phyloP scores from a whole-genome alignment of 2,797 vertebrate species.

The Tadarida brasiliensis region DNA sequence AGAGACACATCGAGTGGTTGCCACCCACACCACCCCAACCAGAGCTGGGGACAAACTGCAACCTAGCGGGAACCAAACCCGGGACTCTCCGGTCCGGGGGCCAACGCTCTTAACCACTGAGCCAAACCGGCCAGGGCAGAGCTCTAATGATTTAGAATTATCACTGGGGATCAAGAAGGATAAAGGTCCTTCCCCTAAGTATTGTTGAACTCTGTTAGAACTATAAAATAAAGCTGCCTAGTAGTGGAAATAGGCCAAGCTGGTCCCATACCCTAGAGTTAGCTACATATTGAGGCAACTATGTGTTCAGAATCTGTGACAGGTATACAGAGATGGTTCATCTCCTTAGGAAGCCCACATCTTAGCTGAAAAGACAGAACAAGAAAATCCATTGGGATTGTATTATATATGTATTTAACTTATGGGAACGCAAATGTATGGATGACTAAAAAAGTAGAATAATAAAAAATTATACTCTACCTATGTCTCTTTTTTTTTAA shows the following conservation, averaged over 20 bases:
- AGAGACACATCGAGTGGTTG: no score
- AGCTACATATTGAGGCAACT: neutral
- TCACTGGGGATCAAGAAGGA: neutral
- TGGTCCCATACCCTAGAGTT: neutral
- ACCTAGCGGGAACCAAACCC: no score
- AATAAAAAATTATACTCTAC: slow-evolving; percentile 13
- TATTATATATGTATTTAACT: neutral
- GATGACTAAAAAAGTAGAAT: neutral
- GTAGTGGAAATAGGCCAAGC: neutral
- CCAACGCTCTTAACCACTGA: no score
- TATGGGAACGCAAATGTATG: neutral
- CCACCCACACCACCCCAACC: no score
- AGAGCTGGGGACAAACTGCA: no score
- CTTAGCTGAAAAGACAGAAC: slow-evolving; percentile 46
- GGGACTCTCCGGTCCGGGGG: no score
- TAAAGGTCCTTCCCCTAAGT: neutral
- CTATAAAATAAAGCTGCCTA: slow-evolving; percentile 35
- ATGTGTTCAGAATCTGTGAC: neutral
- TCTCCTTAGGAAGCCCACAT: neutral
- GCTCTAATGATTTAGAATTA: neutral
- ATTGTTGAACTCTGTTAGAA: neutral
- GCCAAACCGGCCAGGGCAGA: no score
- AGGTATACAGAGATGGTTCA: neutral
- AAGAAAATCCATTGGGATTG: neutral
- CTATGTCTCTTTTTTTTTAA: neutral